phyloP scores from a whole-genome alignment of 2,888 invertebrate genomes.

The Drosophila glabriapex region DNA sequence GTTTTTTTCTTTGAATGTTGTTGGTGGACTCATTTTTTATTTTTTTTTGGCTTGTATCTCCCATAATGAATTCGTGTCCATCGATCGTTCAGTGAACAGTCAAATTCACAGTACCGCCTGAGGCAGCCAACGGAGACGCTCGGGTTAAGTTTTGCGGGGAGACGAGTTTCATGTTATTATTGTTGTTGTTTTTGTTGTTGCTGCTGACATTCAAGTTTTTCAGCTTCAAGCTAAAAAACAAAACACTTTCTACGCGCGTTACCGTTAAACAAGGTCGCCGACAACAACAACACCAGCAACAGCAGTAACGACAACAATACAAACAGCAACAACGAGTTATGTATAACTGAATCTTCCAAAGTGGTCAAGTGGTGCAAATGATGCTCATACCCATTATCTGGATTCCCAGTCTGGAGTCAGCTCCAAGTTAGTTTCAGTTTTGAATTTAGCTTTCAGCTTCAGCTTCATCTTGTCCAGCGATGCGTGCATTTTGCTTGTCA shows the following conservation, averaged over 20 bases:
- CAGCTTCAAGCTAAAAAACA: conserved; percentile 55
- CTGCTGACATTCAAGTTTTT: conserved; percentile 71
- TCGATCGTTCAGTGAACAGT: conserved; percentile 55
- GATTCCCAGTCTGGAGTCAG: conserved; percentile 21
- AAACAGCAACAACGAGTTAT: conserved; percentile 38
- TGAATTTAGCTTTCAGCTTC: conserved; percentile 15
- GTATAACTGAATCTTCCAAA: conserved; percentile 41
- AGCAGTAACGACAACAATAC: conserved; percentile 25
- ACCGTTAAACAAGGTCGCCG: conserved; percentile 80
- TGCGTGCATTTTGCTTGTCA: conserved; percentile 76
- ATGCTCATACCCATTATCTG: conserved; percentile 4
- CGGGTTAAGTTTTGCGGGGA: neutral
- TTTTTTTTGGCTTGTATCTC: neutral
- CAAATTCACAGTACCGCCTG: conserved; percentile 29
- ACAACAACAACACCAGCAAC: conserved; percentile 42
- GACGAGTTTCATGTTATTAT: conserved; percentile 30
- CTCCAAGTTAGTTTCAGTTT: conserved; percentile 24
- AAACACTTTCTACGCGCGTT: conserved; percentile 81
- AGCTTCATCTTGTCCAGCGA: conserved; percentile 53
- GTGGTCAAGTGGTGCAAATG: conserved; percentile 41
- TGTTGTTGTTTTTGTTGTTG: conserved; percentile 27
- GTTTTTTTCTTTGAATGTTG: neutral
- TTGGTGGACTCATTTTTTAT: neutral
- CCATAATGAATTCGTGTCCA: conserved; percentile 49
- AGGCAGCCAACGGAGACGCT: neutral